These are phyloP conservation scores for Nannoperca obscura DNA, from an alignment of 2,797 vertebrate genomes.

Conservation along the genomic window DNA sequence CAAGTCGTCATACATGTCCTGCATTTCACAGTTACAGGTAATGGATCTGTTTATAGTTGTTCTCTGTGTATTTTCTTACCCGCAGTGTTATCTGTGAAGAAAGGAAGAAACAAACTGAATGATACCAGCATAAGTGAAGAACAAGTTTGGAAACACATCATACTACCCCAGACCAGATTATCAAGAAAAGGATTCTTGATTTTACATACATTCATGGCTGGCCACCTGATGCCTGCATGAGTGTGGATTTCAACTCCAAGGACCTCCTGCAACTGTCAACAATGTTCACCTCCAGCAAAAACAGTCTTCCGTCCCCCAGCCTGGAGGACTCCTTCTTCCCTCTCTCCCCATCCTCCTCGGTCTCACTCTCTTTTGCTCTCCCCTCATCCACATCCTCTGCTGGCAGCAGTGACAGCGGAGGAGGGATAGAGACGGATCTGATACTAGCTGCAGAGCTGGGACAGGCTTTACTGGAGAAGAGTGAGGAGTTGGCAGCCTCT, in stretches of 20 bases:
- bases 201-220: not conserved
- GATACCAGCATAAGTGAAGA: conserved; percentile 7
- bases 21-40: conserved; percentile 2
- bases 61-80: conserved; percentile 24
- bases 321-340: conserved; percentile 88
- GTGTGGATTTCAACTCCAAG: conserved; percentile 11
- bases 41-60: conserved; percentile 5
- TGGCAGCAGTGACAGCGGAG: conserved; percentile 53
- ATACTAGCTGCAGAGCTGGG: conserved; percentile 87
- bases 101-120: conserved; percentile 11
- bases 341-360: conserved; percentile 79
- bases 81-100: conserved; percentile 32
- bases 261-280: conserved; percentile 7
- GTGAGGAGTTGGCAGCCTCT: conserved; percentile 82
- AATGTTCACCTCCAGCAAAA: conserved; percentile 82
- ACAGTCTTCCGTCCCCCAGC: conserved; percentile 81
- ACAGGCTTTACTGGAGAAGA: conserved; percentile 86
- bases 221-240: conserved; percentile 15
- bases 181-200: conserved; percentile 5
- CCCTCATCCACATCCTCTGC: conserved; percentile 74
- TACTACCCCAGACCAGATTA: not conserved
- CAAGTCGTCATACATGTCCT: conserved; percentile 3
- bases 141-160: conserved; percentile 12
- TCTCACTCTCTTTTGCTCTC: conserved; percentile 74
- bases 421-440: conserved; percentile 84